Evolutionary conservation across 1,140 invertebrate genomes (phyloP).

Genomic region (Bombus picipes): DNA sequence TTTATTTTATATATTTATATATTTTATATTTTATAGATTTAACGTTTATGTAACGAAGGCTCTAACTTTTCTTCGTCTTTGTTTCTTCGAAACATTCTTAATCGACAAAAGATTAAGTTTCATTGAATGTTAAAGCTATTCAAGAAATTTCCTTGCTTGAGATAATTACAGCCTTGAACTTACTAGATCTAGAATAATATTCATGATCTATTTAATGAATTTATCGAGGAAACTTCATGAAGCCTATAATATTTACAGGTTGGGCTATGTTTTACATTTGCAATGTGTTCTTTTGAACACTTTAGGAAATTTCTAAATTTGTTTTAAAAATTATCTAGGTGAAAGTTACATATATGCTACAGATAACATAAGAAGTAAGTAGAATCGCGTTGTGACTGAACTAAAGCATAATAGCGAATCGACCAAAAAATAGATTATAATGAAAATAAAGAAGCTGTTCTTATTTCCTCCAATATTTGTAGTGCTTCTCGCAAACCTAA

Average conservation of each 20-base stretch:
- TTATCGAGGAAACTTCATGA: slow-evolving; percentile 15
- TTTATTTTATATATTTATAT: not conserved
- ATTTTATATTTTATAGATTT: not conserved
- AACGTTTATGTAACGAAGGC: not conserved
- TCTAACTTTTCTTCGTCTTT: not conserved
- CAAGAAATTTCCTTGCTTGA: not conserved
- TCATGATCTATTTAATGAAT: slow-evolving; percentile 3
- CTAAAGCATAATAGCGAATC: not conserved
- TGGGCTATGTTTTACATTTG: not conserved
- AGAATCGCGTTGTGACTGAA: not conserved
- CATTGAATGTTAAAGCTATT: slow-evolving; percentile 9
- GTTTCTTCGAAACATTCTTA: slow-evolving; percentile 5
- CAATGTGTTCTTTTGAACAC: not conserved
- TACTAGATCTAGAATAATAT: not conserved
- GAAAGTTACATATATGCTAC: not conserved
- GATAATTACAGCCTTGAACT: slow-evolving; percentile 1
- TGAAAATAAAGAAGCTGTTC: not conserved
- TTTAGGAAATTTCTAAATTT: not conserved
- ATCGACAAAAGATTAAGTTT: slow-evolving; percentile 11
- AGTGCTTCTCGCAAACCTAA: not conserved
- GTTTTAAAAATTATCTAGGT: not conserved
- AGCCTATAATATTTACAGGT: slow-evolving; percentile 12
- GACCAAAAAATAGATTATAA: not conserved
- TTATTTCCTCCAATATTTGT: not conserved
- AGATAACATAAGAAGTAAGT: not conserved